A percentile compares a stretch with the other conserved stretches of the same genome.
Conservation (phyloP, 2,888 invertebrate species). For the Anthoptus insignis region DNA sequence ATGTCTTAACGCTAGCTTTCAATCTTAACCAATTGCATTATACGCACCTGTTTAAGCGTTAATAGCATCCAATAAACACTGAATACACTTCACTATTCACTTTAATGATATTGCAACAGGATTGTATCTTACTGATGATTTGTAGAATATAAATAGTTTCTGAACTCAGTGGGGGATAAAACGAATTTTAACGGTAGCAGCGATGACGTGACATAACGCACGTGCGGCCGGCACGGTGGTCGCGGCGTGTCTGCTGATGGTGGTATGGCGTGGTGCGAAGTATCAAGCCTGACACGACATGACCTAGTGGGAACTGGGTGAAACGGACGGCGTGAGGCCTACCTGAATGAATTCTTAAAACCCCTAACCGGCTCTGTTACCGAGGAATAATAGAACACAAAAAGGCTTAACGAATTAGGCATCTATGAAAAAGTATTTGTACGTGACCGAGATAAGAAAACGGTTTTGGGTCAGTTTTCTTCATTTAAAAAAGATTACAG, state of each 20-base stretch:
- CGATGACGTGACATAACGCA: conserved; percentile 30
- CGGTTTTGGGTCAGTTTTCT: not conserved
- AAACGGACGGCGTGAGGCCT: conserved; percentile 47
- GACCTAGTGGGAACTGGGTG: conserved; percentile 60
- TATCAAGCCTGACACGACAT: conserved; percentile 40
- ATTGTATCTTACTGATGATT: conserved; percentile 16
- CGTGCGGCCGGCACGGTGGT: conserved; percentile 54
- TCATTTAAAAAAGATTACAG: conserved; percentile 1
- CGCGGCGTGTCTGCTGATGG: conserved; percentile 51
- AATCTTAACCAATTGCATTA: conserved; percentile 26
- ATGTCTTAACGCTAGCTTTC: conserved; percentile 30
- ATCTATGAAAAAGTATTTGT: conserved; percentile 30
- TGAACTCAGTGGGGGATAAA: conserved; percentile 24
- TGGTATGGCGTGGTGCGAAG: conserved; percentile 18
- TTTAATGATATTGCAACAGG: not conserved
- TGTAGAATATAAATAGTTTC: conserved; percentile 29
- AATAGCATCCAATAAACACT: conserved; percentile 35
- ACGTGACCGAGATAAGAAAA: conserved; percentile 21
- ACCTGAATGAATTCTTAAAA: conserved; percentile 53
- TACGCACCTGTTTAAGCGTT: conserved; percentile 30
- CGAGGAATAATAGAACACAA: conserved; percentile 50
- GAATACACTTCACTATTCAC: conserved; percentile 27
- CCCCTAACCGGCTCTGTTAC: conserved; percentile 49
- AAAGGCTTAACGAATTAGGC: conserved; percentile 31
- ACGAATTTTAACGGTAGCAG: conserved; percentile 13